Evolutionary conservation across 2,113 vertebrate genomes (phyloP).

Genomic region (Forbesichthys papilliferus): DNA sequence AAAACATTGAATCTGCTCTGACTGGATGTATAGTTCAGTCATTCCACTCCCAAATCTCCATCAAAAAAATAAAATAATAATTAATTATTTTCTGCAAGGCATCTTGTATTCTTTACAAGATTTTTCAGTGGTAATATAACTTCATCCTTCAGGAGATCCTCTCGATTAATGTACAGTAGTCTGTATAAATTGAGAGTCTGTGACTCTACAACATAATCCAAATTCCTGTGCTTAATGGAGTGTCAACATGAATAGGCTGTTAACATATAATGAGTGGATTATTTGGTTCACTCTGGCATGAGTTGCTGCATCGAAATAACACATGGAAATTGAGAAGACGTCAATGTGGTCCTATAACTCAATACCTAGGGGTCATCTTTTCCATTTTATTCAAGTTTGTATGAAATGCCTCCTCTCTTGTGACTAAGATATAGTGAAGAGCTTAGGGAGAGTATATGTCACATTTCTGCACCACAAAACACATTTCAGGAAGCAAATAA

Average conservation of each 20-base stretch:
- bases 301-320: constrained; percentile 62
- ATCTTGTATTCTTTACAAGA: constrained; percentile 22
- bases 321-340: constrained; percentile 34
- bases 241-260: constrained; percentile 57
- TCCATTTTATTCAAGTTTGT: constrained; percentile 54
- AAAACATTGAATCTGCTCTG: constrained; percentile 6
- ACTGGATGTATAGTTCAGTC: constrained; percentile 12
- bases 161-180: constrained; percentile 11
- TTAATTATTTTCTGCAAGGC: constrained; percentile 31
- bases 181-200: neutral
- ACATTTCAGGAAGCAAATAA: constrained; percentile 19
- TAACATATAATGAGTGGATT: constrained; percentile 58
- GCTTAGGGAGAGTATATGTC: constrained; percentile 34
- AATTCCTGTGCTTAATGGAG: constrained; percentile 62
- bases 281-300: constrained; percentile 66
- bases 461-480: constrained; percentile 20
- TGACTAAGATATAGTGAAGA: constrained; percentile 50
- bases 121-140: neutral
- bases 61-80: constrained; percentile 60
- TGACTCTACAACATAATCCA: constrained; percentile 56
- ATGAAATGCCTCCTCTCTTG: constrained; percentile 54
- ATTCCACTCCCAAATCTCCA: constrained; percentile 41
- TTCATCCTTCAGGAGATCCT: constrained; percentile 14
- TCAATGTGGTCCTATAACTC: constrained; percentile 60
- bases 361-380: constrained; percentile 45